phyloP scores from a whole-genome alignment of 2,797 vertebrate genomes.

The Syndactyla subalaris region DNA sequence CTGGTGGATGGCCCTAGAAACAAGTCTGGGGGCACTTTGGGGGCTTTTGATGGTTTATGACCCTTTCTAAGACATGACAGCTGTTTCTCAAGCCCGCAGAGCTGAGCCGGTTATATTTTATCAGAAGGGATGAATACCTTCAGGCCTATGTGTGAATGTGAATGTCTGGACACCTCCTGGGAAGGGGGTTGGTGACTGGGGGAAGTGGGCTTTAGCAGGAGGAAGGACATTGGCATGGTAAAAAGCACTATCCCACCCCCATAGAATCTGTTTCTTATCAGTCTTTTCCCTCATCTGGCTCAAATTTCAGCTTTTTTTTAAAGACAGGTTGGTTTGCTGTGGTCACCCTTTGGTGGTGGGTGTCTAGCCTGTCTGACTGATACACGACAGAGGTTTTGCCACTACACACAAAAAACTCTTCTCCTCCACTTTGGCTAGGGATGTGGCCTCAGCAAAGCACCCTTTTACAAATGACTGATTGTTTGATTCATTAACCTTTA shows the following conservation, averaged over 20 bases:
- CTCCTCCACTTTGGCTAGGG: neutral
- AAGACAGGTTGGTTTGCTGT: neutral
- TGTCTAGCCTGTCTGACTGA: accelerated
- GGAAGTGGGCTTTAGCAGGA: neutral
- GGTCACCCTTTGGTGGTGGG: accelerated
- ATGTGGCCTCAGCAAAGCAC: neutral
- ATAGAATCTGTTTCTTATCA: neutral
- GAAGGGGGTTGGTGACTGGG: neutral
- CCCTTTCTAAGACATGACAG: neutral
- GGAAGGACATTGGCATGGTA: neutral
- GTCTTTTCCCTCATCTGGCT: neutral
- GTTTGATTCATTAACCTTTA: neutral
- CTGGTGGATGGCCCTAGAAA: neutral
- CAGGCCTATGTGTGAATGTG: accelerated
- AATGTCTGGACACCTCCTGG: neutral
- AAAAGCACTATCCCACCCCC: neutral
- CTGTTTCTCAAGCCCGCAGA: neutral
- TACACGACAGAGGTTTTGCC: neutral
- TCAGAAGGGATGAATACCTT: neutral
- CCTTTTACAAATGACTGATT: neutral
- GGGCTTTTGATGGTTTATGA: neutral
- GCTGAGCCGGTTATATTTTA: neutral
- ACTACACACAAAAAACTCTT: neutral
- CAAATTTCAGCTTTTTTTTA: neutral
- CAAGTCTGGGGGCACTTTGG: neutral